These are phyloP conservation scores for Rafetus swinhoei DNA, from an alignment of 2,113 vertebrate genomes.

Conservation along the genomic window DNA sequence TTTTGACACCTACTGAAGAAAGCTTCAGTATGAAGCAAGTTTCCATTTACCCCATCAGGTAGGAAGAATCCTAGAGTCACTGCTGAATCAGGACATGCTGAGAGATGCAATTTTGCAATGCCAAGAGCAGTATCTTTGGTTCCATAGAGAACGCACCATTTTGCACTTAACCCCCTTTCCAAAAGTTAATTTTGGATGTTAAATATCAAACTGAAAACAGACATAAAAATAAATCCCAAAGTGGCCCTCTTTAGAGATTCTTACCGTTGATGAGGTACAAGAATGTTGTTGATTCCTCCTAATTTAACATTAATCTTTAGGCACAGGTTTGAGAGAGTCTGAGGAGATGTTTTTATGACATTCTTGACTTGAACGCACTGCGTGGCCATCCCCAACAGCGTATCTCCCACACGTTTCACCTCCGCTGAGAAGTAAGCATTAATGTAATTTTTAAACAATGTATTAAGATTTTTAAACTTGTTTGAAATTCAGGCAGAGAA, in stretches of 20 bases:
- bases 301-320: slow-evolving; percentile 99
- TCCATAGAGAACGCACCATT: neutral
- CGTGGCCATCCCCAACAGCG: slow-evolving; percentile 96
- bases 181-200: neutral
- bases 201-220: neutral
- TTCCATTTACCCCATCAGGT: neutral
- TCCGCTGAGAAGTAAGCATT: slow-evolving; percentile 83
- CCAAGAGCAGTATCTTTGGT: rapidly evolving
- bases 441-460: slow-evolving; percentile 10
- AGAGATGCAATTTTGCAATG: neutral
- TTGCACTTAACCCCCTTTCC: neutral
- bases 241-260: neutral
- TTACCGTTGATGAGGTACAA: slow-evolving; percentile 98
- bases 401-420: slow-evolving; percentile 97
- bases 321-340: slow-evolving; percentile 99
- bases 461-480: neutral
- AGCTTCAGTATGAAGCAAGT: neutral
- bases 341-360: slow-evolving; percentile 98
- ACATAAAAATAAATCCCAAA: neutral
- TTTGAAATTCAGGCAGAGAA: neutral
- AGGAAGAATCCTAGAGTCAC: neutral
- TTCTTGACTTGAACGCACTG: slow-evolving; percentile 99
- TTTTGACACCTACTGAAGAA: neutral
- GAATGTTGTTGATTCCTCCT: slow-evolving; percentile 99
- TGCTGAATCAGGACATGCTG: neutral